phyloP scores from a whole-genome alignment of 2,888 invertebrate species.

The Drosophila rubida region DNA sequence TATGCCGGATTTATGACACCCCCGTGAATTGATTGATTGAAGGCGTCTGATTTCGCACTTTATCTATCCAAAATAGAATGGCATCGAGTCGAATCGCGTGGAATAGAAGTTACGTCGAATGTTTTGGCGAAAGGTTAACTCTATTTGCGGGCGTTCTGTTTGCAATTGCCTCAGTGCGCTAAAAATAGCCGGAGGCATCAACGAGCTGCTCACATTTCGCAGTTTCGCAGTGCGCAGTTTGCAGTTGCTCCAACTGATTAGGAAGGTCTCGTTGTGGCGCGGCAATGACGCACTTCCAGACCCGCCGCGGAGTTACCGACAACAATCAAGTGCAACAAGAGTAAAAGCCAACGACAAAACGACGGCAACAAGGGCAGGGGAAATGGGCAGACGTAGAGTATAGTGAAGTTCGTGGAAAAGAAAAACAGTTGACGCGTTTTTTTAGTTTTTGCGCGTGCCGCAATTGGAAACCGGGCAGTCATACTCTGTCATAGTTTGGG shows the following conservation, averaged over 20 bases:
- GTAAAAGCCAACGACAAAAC: constrained; percentile 25
- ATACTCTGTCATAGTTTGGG: neutral
- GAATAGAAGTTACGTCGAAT: too few species aligned
- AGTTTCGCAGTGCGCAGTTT: constrained; percentile 13
- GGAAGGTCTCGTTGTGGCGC: neutral
- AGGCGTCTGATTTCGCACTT: constrained; percentile 34
- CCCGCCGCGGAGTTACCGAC: constrained; percentile 28
- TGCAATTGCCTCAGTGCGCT: constrained; percentile 27
- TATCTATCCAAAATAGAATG: constrained; percentile 27
- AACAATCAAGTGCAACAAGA: too few species aligned
- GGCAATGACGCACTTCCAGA: constrained; percentile 6
- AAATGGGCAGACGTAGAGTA: constrained; percentile 1
- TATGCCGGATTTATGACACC: constrained; percentile 25
- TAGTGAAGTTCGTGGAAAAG: constrained; percentile 50
- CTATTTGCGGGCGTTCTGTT: constrained; percentile 32
- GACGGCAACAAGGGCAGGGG: neutral
- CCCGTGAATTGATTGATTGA: constrained; percentile 43
- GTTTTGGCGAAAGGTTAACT: constrained; percentile 38
- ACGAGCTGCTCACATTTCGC: neutral
- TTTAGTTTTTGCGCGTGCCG: constrained; percentile 61
- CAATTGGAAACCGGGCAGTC: constrained; percentile 26
- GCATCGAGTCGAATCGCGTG: constrained; percentile 5
- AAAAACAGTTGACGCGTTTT: constrained; percentile 24
- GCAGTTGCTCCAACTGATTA: constrained; percentile 21
- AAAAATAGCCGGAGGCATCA: constrained; percentile 43